Conservation (phyloP, 2,888 invertebrate species). For the Cheilosia scutellata region DNA sequence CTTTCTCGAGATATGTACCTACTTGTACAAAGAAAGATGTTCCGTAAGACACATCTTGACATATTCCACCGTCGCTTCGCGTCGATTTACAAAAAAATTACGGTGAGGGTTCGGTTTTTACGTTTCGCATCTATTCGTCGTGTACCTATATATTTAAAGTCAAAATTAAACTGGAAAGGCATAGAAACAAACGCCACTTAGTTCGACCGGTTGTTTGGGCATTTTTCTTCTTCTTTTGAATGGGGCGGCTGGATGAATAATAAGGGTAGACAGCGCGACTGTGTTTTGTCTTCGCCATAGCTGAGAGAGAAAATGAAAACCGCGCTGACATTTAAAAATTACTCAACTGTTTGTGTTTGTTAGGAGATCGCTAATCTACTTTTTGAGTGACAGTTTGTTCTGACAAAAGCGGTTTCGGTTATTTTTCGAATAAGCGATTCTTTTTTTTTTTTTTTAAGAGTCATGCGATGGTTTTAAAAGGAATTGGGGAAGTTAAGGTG, state of each 20-base stretch:
- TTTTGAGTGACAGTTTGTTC: constrained; percentile 64
- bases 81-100: constrained; percentile 42
- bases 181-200: constrained; percentile 68
- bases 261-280: constrained; percentile 14
- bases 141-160: constrained; percentile 35
- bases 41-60: constrained; percentile 50
- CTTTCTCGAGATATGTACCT: constrained; percentile 13
- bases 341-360: constrained; percentile 45
- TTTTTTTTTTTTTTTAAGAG: background rate
- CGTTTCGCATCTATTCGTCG: background rate
- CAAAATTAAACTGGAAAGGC: constrained; percentile 59
- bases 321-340: constrained; percentile 71
- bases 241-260: constrained; percentile 20
- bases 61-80: constrained; percentile 61
- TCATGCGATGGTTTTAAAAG: background rate
- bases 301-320: constrained; percentile 19
- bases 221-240: constrained; percentile 33
- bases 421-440: constrained; percentile 45
- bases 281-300: background rate
- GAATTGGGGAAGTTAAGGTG: constrained; percentile 27
- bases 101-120: constrained; percentile 9
- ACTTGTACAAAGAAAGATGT: constrained; percentile 62
- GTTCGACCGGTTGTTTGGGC: constrained; percentile 26
- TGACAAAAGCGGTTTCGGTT: constrained; percentile 47
- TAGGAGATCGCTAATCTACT: constrained; percentile 64